These are phyloP conservation scores for Piaya cayana DNA, from an alignment of 2,113 vertebrate species.

Conservation along the genomic window DNA sequence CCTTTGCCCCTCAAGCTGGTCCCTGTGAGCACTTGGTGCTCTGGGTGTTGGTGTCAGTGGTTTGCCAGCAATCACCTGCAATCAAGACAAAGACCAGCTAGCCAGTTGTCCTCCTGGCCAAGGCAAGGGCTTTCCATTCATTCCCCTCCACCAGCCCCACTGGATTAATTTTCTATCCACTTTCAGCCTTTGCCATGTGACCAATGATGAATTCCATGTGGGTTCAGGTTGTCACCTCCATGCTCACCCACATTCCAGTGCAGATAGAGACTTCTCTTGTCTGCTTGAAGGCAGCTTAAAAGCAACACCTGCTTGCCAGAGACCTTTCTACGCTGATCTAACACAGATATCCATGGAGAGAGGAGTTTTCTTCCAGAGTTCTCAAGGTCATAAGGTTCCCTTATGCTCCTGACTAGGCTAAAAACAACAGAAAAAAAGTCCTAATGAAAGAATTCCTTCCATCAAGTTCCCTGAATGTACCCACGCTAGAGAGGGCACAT, in stretches of 20 bases:
- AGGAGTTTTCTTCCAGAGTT: background rate
- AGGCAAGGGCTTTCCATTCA: background rate
- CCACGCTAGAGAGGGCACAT: background rate
- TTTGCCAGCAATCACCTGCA: background rate
- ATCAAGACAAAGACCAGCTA: background rate
- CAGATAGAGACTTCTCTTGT: background rate
- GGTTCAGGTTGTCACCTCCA: background rate
- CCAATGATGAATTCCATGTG: rapidly evolving
- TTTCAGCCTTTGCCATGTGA: background rate
- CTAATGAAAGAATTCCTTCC: background rate
- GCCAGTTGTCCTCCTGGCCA: background rate
- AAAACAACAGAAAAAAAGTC: background rate
- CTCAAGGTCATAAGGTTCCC: no score
- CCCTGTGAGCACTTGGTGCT: rapidly evolving
- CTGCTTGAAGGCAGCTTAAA: background rate
- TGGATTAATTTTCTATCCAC: background rate
- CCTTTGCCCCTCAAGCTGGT: background rate
- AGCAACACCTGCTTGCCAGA: background rate
- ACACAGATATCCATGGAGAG: background rate
- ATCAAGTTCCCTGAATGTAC: background rate
- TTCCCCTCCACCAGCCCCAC: background rate
- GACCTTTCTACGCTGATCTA: background rate
- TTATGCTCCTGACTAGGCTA: background rate
- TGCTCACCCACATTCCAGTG: background rate
- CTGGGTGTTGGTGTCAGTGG: background rate